Conservation (phyloP, 2,888 invertebrate species). For the Noctua janthe region DNA sequence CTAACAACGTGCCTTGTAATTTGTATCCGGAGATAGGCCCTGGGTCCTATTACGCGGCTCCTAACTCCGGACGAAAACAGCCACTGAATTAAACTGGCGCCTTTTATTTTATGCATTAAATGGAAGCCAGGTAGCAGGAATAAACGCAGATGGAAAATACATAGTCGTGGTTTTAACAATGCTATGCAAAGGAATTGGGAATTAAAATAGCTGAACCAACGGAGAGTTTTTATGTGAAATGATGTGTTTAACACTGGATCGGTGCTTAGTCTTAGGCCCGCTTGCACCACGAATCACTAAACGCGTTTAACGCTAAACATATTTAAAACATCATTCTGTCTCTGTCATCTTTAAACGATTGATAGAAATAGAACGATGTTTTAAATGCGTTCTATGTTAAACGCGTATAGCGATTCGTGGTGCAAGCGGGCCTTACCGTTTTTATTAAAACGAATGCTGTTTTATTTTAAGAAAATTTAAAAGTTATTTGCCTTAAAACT, state of each 20-base stretch:
- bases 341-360: too few relatives aligned
- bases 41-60: constrained; percentile 58
- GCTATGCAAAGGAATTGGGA: constrained; percentile 35
- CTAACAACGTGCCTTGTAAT: constrained; percentile 62
- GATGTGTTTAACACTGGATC: constrained; percentile 16
- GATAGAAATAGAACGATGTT: too few relatives aligned
- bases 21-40: constrained; percentile 67
- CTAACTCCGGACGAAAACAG: constrained; percentile 56
- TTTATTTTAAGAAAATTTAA: neutral
- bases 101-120: constrained; percentile 68
- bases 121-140: constrained; percentile 33
- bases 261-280: neutral
- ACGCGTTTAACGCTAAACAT: too few relatives aligned
- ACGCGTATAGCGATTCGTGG: too few relatives aligned
- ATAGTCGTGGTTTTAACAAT: constrained; percentile 21
- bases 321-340: too few relatives aligned
- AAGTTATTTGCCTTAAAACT: neutral
- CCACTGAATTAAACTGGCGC: constrained; percentile 67
- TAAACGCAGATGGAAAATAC: constrained; percentile 32
- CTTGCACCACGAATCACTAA: too few relatives aligned
- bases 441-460: neutral
- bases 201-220: constrained; percentile 29
- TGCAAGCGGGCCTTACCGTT: too few relatives aligned
- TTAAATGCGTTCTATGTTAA: too few relatives aligned
- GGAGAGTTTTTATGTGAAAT: constrained; percentile 14